Evolutionary conservation across 2,888 invertebrate genomes (phyloP).

Genomic region (Helleia helle): DNA sequence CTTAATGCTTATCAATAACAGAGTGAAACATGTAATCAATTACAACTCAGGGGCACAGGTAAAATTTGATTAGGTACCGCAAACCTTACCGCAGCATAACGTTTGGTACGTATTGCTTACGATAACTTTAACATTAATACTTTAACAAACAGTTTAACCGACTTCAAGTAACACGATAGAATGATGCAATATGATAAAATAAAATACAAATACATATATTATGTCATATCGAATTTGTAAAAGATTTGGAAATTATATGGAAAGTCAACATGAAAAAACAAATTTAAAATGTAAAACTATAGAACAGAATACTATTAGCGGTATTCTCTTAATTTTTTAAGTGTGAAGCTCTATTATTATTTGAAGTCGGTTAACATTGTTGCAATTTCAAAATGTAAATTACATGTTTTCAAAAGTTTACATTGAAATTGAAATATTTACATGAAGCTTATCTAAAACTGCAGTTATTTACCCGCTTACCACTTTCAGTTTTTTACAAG

Average conservation of each 20-base stretch:
- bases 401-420: neutral
- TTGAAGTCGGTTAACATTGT: neutral
- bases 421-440: conserved; percentile 14
- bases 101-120: conserved; percentile 27
- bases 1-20: neutral
- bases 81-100: conserved; percentile 18
- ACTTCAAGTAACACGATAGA: neutral
- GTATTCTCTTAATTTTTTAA: too few relatives aligned
- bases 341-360: too few relatives aligned
- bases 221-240: too few relatives aligned
- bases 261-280: too few relatives aligned
- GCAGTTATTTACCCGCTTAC: conserved; percentile 18
- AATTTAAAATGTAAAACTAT: too few relatives aligned
- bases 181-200: too few relatives aligned
- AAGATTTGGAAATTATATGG: too few relatives aligned
- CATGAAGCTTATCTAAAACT: conserved; percentile 21
- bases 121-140: conserved; percentile 17
- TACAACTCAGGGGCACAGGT: neutral
- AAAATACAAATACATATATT: too few relatives aligned
- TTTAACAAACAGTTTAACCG: conserved; percentile 11
- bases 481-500: conserved; percentile 25
- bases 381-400: neutral
- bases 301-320: too few relatives aligned
- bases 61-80: conserved; percentile 16
- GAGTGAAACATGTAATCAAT: neutral